Evolutionary conservation across 2,888 invertebrate species (phyloP).

Genomic region (Cephonodes hylas): DNA sequence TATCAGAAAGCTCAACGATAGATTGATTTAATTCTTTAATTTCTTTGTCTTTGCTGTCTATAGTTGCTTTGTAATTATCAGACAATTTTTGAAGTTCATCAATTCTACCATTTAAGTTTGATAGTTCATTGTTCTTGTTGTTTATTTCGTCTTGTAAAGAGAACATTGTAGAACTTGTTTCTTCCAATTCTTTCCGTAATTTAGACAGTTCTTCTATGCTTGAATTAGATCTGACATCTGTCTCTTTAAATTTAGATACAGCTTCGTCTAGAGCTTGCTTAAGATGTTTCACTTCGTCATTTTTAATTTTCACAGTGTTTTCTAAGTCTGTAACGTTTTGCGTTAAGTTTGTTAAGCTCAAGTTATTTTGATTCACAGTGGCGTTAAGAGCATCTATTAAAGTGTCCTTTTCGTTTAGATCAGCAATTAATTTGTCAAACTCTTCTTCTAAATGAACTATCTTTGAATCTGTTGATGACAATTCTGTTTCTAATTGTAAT

Average conservation of each 20-base stretch:
- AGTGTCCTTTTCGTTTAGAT: constrained; percentile 67
- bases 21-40: constrained; percentile 63
- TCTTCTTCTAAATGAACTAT: constrained; percentile 64
- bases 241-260: constrained; percentile 31
- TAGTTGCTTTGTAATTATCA: constrained; percentile 36
- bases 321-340: constrained; percentile 48
- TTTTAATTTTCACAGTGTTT: constrained; percentile 44
- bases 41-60: constrained; percentile 59
- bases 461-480: constrained; percentile 54
- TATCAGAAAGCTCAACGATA: constrained; percentile 56
- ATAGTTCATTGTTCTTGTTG: constrained; percentile 48
- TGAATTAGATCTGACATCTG: constrained; percentile 32
- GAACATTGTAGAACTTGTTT: constrained; percentile 47
- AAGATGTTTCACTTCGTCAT: constrained; percentile 53
- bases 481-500: constrained; percentile 49
- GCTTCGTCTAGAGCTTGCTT: constrained; percentile 41
- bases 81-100: constrained; percentile 42
- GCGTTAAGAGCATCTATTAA: constrained; percentile 55
- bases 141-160: constrained; percentile 50
- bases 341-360: constrained; percentile 36
- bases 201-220: constrained; percentile 48
- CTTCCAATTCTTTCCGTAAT: constrained; percentile 52
- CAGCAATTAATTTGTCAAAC: constrained; percentile 54
- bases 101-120: constrained; percentile 36
- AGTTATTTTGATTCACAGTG: constrained; percentile 45